Conservation (phyloP, 2,797 vertebrate species). For the Kryptopterus vitreolus region DNA sequence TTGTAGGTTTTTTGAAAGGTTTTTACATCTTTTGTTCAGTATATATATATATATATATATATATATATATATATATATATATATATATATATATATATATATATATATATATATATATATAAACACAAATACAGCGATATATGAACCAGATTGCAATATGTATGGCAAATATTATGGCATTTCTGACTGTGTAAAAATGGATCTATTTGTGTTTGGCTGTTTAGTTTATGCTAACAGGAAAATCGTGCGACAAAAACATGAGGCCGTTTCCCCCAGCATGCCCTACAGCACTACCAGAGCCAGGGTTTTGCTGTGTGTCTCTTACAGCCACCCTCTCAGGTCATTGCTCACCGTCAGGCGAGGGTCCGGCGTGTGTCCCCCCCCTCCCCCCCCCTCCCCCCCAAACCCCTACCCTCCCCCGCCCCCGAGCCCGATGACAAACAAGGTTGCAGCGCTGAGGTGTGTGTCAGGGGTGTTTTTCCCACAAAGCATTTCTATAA, state of each 20-base stretch:
- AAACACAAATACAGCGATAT: too few relatives aligned
- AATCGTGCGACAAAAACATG: background rate
- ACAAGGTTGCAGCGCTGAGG: conserved; percentile 75
- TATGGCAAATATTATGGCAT: background rate
- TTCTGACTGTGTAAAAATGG: background rate
- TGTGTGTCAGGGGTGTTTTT: conserved; percentile 84
- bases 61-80: too few relatives aligned
- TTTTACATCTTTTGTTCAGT: too few relatives aligned
- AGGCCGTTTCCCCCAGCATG: conserved; percentile 67
- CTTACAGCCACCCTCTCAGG: conserved; percentile 75
- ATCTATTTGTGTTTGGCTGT: background rate
- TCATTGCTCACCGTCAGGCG: conserved; percentile 74
- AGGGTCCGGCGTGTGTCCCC: conserved; percentile 66
- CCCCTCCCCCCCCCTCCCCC: too few relatives aligned
- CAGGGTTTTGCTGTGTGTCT: conserved; percentile 64
- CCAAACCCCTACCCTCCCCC: too few relatives aligned
- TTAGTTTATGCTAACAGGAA: background rate
- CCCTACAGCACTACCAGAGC: conserved; percentile 61
- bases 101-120: too few relatives aligned
- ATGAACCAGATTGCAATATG: too few relatives aligned
- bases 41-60: too few relatives aligned
- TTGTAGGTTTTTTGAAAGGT: too few relatives aligned
- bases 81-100: too few relatives aligned
- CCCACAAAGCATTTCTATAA: conserved; percentile 82
- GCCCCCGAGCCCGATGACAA: conserved; percentile 79